Base-by-base conservation (phyloP, 2,797 vertebrate genomes). In the Scyliorhinus canicula region DNA sequence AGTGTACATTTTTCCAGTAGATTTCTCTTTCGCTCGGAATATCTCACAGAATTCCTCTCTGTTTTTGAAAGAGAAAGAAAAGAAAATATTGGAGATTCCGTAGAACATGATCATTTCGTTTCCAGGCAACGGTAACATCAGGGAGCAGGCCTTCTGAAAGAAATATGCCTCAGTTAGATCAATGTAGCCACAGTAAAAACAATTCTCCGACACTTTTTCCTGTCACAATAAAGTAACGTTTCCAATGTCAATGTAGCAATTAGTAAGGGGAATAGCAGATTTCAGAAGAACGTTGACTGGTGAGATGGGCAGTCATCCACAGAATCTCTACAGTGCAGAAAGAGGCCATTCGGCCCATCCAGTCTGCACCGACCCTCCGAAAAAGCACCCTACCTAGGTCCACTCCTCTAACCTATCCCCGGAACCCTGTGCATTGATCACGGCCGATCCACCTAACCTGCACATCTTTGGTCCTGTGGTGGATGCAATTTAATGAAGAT, bases 21-120 rank as follows among this genome's bases (percentile, higher is more conserved):
- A 97, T 97, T 98, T 99, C 97, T 99, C 99, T 97, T 99, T 99
- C 96, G 99, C 99, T 95, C 99, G 98, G 97, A 99, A 99, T 96
- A 99, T 99, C 97, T 99, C 99, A 88, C 99, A 99, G 97, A 99
- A 99, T 96, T 99, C 99, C 97, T 99, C 99, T 96, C 99, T 99
- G 97, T 91, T 67, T 93, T 69, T 24, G 16, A 55, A 21, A 28
- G 40, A 35, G 21, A 94, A 50, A 35, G 40, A 93, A 60, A 44
- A 69, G 69, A 55, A 35, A 71, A 74, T 52, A 55, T n/a, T 50
- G 65, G 60, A 91, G 24, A 65, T 63, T 57, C 86, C 8, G 26
- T 12, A 65, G n/a, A 12, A 63, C 5, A 0, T 26, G 19, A 65
- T 40, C 7, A 65, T 26, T 91, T 65, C 11, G 26, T 44, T 40